Percentiles rank a stretch among this genome's conserved stretches.
phyloP scores from a whole-genome alignment of 2,888 invertebrate species.

The Venusia cambrica region DNA sequence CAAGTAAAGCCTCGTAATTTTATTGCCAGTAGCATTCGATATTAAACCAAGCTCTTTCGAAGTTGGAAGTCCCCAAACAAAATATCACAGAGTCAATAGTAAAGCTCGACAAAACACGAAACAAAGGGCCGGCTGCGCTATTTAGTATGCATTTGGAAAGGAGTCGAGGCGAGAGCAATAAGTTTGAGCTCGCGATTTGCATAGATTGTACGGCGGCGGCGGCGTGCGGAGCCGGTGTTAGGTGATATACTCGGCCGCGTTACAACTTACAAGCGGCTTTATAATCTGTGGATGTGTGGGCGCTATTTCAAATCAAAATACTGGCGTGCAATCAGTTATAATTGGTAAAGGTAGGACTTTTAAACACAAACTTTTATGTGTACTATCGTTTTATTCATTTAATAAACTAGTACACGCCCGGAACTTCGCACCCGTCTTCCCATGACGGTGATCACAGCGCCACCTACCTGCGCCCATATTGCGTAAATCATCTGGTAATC shows the following conservation, averaged over 20 bases:
- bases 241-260: conserved; percentile 63
- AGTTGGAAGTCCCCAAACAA: conserved; percentile 28
- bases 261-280: conserved; percentile 25
- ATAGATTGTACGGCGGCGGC: conserved; percentile 65
- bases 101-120: conserved; percentile 58
- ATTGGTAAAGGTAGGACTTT: too few relatives aligned
- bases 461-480: too few relatives aligned
- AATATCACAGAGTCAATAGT: conserved; percentile 46
- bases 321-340: too few relatives aligned
- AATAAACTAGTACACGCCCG: too few relatives aligned
- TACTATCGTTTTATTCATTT: too few relatives aligned
- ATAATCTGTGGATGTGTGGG: conserved; percentile 14
- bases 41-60: background rate
- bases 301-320: too few relatives aligned
- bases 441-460: too few relatives aligned
- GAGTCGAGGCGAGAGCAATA: conserved; percentile 79
- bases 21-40: background rate
- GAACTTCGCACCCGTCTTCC: too few relatives aligned
- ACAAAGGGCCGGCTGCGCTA: conserved; percentile 66
- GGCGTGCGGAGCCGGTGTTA: conserved; percentile 49
- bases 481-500: too few relatives aligned
- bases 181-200: conserved; percentile 75
- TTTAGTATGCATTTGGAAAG: conserved; percentile 80
- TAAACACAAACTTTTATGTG: too few relatives aligned
- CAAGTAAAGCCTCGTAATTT: conserved; percentile 12